Evolutionary conservation across 2,797 vertebrate genomes (phyloP).

Genomic region (Trachurus trachurus): DNA sequence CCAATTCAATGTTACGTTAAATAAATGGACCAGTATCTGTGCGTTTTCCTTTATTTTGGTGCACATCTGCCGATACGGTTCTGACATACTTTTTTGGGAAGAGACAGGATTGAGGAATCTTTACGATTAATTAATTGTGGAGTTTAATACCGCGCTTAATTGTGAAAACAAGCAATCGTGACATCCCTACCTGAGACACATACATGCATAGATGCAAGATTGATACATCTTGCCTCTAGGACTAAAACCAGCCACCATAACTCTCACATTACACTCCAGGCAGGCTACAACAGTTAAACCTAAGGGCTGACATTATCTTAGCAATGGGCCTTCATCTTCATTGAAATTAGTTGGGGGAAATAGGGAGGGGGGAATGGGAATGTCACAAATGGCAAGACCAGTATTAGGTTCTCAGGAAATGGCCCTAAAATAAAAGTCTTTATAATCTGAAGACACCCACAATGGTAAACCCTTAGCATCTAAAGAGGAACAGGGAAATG

Average conservation of each 20-base stretch:
- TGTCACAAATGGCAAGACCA: constrained; percentile 10
- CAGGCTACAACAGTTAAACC: constrained; percentile 7
- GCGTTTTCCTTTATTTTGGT: too few species aligned
- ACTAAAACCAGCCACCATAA: background rate
- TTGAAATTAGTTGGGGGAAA: constrained; percentile 5
- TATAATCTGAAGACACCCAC: constrained; percentile 20
- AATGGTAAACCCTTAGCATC: constrained; percentile 6
- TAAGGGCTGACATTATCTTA: background rate
- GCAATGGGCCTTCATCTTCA: background rate
- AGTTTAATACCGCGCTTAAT: too few species aligned
- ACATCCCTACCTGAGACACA: constrained; percentile 17
- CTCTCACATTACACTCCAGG: constrained; percentile 13
- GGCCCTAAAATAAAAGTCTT: background rate
- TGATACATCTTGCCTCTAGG: background rate
- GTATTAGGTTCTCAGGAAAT: background rate
- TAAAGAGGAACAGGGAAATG: constrained; percentile 17
- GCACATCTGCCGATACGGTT: too few species aligned
- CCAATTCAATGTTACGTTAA: too few species aligned
- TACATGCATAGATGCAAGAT: constrained; percentile 41
- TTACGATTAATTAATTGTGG: too few species aligned
- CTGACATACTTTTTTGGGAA: too few species aligned
- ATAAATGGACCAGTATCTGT: too few species aligned
- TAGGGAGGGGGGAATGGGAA: constrained; percentile 2
- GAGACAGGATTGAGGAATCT: too few species aligned
- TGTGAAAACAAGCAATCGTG: too few species aligned